A percentile compares a stretch with the other conserved stretches of the same genome.
These are phyloP conservation scores for Laticauda laticaudata DNA, from an alignment of 2,113 vertebrate genomes.

Conservation along the genomic window DNA sequence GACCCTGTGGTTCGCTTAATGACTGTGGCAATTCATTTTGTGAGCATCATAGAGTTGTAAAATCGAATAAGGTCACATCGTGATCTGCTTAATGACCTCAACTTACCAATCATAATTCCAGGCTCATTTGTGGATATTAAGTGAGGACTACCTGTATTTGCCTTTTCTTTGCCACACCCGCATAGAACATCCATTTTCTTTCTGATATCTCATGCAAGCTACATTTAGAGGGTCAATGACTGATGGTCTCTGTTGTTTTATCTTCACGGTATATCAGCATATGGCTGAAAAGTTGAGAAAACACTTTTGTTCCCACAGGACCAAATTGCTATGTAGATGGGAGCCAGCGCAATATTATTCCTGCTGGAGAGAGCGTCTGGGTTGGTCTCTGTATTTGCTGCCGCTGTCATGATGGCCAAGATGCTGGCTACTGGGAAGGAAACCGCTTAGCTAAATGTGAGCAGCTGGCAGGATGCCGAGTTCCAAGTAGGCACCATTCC, in stretches of 20 bases:
- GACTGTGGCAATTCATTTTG: background rate
- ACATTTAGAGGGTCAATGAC: background rate
- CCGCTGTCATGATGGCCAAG: slow-evolving; percentile 79
- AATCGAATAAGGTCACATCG: background rate
- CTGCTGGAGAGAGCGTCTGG: slow-evolving; percentile 75
- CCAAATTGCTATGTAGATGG: slow-evolving; percentile 79
- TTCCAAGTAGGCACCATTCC: background rate
- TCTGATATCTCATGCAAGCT: background rate
- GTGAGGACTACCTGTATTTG: background rate
- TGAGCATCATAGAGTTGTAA: background rate
- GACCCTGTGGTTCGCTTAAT: background rate
- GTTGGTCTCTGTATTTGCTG: slow-evolving; percentile 80
- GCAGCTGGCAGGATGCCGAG: slow-evolving; percentile 68
- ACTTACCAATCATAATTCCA: background rate
- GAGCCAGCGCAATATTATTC: slow-evolving; percentile 71
- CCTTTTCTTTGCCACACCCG: background rate
- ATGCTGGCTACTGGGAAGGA: slow-evolving; percentile 83
- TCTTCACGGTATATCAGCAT: background rate
- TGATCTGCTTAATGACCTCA: background rate
- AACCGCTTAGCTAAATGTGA: slow-evolving; percentile 79
- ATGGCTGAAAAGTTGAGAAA: background rate
- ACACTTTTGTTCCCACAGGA: slow-evolving; percentile 49
- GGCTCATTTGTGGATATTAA: background rate
- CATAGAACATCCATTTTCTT: background rate
- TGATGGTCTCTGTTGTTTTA: background rate